phyloP scores from a whole-genome alignment of 2,888 invertebrate species.

The Rhodophaea formosa region DNA sequence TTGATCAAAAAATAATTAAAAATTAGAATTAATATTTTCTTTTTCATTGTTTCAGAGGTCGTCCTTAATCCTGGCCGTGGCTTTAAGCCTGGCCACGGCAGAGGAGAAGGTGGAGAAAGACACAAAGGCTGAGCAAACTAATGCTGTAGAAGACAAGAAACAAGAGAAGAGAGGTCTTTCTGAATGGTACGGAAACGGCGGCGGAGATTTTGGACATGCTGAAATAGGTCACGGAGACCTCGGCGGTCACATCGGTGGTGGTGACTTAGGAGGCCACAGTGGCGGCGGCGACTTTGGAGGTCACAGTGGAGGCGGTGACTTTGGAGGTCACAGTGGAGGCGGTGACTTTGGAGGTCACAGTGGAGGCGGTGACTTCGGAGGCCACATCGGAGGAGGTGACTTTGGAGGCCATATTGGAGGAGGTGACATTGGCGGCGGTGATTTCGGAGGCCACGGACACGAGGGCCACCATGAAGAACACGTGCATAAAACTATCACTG shows the following conservation, averaged over 20 bases:
- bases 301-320: conserved; percentile 40
- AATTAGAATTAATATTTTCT: conserved; percentile 13
- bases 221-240: conserved; percentile 29
- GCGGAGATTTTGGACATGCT: conserved; percentile 41
- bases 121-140: conserved; percentile 65
- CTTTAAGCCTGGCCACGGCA: conserved; percentile 78
- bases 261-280: conserved; percentile 27
- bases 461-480: conserved; percentile 68
- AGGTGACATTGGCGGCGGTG: conserved; percentile 37
- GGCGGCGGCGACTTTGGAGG: conserved; percentile 34
- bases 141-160: conserved; percentile 74
- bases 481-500: conserved; percentile 82
- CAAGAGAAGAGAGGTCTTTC: conserved; percentile 81
- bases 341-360: conserved; percentile 26
- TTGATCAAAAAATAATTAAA: not conserved
- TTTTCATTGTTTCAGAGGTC: conserved; percentile 62
- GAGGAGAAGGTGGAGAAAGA: conserved; percentile 76
- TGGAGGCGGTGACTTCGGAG: conserved; percentile 31
- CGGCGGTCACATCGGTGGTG: conserved; percentile 31
- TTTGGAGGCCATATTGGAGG: conserved; percentile 36
- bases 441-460: conserved; percentile 37
- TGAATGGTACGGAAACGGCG: conserved; percentile 70
- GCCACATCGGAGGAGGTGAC: conserved; percentile 43
- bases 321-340: conserved; percentile 31
- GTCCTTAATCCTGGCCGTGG: conserved; percentile 78